These are phyloP conservation scores for Halesus radiatus DNA, from an alignment of 1,140 invertebrate species.

Conservation along the genomic window DNA sequence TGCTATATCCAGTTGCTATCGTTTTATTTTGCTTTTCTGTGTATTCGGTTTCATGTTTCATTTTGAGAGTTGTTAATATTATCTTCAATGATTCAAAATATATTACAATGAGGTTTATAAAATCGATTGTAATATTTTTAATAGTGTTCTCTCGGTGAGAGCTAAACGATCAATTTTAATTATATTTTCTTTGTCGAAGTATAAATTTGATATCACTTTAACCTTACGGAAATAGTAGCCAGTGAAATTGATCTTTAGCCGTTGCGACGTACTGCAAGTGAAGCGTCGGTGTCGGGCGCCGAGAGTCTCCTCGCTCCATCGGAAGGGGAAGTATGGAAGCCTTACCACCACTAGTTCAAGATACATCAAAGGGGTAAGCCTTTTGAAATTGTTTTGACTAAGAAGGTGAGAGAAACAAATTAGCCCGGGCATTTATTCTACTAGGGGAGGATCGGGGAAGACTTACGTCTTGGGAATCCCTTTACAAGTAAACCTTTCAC, in stretches of 20 bases:
- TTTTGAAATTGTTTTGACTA: constrained; percentile 56
- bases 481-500: too few relatives aligned
- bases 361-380: constrained; percentile 50
- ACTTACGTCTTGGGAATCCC: too few relatives aligned
- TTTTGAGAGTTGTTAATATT: too few relatives aligned
- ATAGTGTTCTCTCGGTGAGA: too few relatives aligned
- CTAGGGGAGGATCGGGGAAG: not conserved
- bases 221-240: not conserved
- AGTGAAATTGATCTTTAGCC: constrained; percentile 23
- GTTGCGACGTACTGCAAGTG: constrained; percentile 26
- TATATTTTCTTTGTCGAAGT: too few relatives aligned
- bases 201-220: constrained; percentile 9
- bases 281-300: constrained; percentile 10
- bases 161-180: too few relatives aligned
- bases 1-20: too few relatives aligned
- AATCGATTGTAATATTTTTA: too few relatives aligned
- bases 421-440: constrained; percentile 54
- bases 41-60: too few relatives aligned
- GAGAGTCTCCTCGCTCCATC: not conserved
- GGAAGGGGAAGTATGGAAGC: not conserved
- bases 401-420: constrained; percentile 58
- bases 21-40: too few relatives aligned
- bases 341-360: constrained; percentile 4
- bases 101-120: too few relatives aligned
- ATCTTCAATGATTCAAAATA: too few relatives aligned